Conservation (phyloP, 2,113 vertebrate genomes). For the Illadopsis cleaveri region DNA sequence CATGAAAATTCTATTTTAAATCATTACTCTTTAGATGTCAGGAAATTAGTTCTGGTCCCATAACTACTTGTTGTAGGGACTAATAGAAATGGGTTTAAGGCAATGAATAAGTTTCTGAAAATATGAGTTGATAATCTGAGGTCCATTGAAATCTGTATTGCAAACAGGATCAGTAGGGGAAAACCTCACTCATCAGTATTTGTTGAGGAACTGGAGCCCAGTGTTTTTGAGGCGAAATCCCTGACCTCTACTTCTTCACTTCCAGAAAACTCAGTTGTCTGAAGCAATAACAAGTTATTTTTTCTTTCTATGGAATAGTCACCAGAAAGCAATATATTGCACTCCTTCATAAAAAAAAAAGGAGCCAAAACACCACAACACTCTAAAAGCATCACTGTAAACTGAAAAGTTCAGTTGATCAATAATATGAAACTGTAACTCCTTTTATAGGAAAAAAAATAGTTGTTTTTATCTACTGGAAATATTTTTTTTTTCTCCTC, state of each 20-base stretch:
- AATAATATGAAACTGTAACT: background rate
- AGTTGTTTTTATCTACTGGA: background rate
- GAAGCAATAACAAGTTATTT: background rate
- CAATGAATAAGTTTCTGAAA: background rate
- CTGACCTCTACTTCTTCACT: background rate
- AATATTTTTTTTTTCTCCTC: background rate
- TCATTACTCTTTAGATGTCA: background rate
- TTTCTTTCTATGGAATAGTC: background rate
- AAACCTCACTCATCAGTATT: background rate
- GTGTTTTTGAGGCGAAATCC: background rate
- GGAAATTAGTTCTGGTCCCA: background rate
- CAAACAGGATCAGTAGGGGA: background rate
- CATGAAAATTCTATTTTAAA: background rate
- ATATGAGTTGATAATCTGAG: background rate
- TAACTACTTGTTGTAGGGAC: background rate
- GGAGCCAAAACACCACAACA: background rate
- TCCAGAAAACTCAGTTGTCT: background rate
- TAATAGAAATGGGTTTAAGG: background rate
- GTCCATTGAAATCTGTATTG: background rate
- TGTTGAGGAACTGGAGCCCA: background rate
- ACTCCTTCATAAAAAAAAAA: background rate
- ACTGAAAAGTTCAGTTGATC: background rate
- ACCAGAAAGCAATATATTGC: background rate
- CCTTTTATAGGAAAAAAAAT: background rate
- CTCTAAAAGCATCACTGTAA: background rate